Percentiles rank a stretch among this genome's conserved stretches.
phyloP scores from a whole-genome alignment of 2,797 vertebrate species.

The Triplophysa yarkandensis region DNA sequence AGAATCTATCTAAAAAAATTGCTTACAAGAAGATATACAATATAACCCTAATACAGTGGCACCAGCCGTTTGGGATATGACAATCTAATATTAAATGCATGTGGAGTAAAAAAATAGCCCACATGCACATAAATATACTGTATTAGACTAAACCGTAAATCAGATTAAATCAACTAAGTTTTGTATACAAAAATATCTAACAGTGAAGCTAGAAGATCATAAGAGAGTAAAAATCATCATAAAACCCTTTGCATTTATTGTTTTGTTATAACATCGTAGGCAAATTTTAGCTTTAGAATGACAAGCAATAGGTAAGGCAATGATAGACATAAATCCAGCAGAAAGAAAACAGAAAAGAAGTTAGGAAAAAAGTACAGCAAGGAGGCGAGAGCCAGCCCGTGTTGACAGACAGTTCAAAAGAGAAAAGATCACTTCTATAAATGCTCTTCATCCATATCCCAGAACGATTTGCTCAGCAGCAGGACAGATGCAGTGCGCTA shows the following conservation, averaged over 20 bases:
- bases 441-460: constrained; percentile 20
- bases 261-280: constrained; percentile 3
- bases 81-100: constrained; percentile 18
- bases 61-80: constrained; percentile 6
- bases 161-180: constrained; percentile 6
- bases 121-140: constrained; percentile 18
- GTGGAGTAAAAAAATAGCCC: constrained; percentile 24
- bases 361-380: constrained; percentile 1
- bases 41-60: constrained; percentile 5
- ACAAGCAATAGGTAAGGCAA: constrained; percentile 27
- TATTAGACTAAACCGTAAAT: constrained; percentile 1
- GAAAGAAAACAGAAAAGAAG: constrained; percentile 12
- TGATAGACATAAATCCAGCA: constrained; percentile 16
- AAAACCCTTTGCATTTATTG: background rate
- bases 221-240: constrained; percentile 9
- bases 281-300: constrained; percentile 6
- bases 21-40: constrained; percentile 40
- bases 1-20: constrained; percentile 65
- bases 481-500: constrained; percentile 25
- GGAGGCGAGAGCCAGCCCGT: constrained; percentile 8
- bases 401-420: constrained; percentile 4
- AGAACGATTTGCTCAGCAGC: constrained; percentile 38
- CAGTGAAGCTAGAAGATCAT: background rate
- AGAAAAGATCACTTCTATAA: constrained; percentile 1
- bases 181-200: constrained; percentile 1